Evolutionary conservation across 2,888 invertebrate genomes (phyloP).

Genomic region (Drosophila melanocephala): DNA sequence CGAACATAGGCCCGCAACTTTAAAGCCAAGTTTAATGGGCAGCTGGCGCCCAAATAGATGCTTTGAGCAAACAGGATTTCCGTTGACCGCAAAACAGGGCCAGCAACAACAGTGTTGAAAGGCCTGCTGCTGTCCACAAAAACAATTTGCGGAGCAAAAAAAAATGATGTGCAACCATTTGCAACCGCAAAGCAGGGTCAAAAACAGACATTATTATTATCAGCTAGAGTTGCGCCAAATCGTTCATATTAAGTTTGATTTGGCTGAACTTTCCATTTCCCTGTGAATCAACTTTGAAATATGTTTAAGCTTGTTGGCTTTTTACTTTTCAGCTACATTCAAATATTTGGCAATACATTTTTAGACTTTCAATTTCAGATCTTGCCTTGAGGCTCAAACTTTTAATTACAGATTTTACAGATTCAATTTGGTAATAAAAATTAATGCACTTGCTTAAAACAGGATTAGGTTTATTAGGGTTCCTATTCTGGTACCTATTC

Average conservation of each 20-base stretch:
- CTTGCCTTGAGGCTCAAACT: neutral
- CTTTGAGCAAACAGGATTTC: constrained; percentile 43
- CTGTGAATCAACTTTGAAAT: neutral
- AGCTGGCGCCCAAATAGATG: constrained; percentile 7
- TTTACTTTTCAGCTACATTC: neutral
- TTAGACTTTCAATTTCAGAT: neutral
- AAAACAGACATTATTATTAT: neutral
- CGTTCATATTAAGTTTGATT: neutral
- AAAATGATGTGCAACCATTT: constrained; percentile 33
- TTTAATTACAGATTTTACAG: neutral
- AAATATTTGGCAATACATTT: neutral
- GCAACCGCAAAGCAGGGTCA: constrained; percentile 21
- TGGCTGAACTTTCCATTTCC: neutral
- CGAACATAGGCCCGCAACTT: constrained; percentile 9
- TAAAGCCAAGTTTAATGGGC: constrained; percentile 30
- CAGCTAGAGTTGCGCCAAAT: neutral
- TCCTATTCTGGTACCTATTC: rapidly evolving
- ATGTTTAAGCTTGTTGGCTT: neutral
- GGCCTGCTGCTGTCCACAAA: constrained; percentile 23
- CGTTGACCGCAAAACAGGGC: constrained; percentile 50
- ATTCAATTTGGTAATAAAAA: neutral
- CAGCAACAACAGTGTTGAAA: constrained; percentile 55
- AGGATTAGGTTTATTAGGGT: neutral
- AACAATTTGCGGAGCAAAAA: constrained; percentile 52
- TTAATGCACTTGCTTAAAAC: rapidly evolving